phyloP scores from a whole-genome alignment of 2,113 vertebrate species.

The Origma solitaria region DNA sequence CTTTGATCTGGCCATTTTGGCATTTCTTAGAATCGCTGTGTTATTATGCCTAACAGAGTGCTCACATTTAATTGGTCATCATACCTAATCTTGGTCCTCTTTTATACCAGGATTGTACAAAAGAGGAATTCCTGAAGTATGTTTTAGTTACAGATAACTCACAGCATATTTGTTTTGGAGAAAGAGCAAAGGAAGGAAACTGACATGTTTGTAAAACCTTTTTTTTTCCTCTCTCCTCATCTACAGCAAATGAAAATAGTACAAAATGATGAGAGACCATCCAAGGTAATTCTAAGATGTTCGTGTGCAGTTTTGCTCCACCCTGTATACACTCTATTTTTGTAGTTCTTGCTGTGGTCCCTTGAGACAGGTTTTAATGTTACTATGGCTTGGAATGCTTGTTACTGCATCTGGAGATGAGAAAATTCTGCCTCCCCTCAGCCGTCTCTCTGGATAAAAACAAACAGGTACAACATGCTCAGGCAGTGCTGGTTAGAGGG shows the following conservation, averaged over 20 bases:
- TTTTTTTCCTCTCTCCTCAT: neutral
- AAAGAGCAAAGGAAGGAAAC: constrained; percentile 53
- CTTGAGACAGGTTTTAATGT: neutral
- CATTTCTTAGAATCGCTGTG: neutral
- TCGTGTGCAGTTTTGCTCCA: neutral
- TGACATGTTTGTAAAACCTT: neutral
- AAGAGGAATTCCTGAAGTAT: constrained; percentile 36
- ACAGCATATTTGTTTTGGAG: neutral
- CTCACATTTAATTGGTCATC: neutral
- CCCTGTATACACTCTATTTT: neutral
- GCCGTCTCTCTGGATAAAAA: neutral
- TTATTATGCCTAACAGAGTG: neutral
- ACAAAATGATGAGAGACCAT: neutral
- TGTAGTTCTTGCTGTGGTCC: neutral
- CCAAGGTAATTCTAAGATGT: neutral
- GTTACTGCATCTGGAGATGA: neutral
- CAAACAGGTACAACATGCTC: neutral
- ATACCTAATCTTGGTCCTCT: neutral
- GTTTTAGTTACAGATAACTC: constrained; percentile 7
- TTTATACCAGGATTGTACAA: neutral
- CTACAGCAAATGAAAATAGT: constrained; percentile 1
- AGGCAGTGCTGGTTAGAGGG: neutral
- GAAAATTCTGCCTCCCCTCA: neutral
- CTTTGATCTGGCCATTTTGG: neutral
- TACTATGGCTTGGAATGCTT: neutral